Evolutionary conservation across 2,888 invertebrate species (phyloP).

Genomic region (Campoplex capitator): DNA sequence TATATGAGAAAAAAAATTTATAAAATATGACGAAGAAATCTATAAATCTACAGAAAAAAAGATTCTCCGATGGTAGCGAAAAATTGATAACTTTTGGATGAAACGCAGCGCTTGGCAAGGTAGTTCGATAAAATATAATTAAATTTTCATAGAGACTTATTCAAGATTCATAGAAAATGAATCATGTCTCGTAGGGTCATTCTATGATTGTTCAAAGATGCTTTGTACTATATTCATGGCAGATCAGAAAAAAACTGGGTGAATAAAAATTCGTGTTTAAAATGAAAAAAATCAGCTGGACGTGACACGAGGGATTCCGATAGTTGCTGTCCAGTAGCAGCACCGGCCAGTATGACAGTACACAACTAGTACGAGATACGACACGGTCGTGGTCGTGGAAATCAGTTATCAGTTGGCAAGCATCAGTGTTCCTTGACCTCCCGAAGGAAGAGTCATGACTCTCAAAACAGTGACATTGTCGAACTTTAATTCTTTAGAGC

Average conservation of each 20-base stretch:
- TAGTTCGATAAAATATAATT: not conserved
- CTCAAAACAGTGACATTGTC: slow-evolving; percentile 42
- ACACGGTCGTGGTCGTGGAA: not conserved
- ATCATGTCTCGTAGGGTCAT: not conserved
- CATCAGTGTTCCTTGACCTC: slow-evolving; percentile 60
- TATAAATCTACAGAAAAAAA: no score
- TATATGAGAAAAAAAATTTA: not conserved
- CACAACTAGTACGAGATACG: not conserved
- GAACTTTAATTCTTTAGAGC: slow-evolving; percentile 51
- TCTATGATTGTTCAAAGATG: not conserved
- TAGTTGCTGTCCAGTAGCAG: slow-evolving; percentile 41
- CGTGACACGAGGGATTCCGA: slow-evolving; percentile 2
- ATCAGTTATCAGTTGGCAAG: slow-evolving; percentile 16
- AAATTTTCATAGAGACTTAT: not conserved
- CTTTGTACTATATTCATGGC: not conserved
- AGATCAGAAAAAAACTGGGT: not conserved
- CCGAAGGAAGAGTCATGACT: slow-evolving; percentile 57
- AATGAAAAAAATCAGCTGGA: not conserved
- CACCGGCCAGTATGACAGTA: slow-evolving; percentile 44
- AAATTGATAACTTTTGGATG: not conserved
- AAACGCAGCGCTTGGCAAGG: not conserved
- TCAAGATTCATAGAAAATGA: not conserved
- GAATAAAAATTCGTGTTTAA: not conserved
- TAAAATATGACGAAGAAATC: not conserved
- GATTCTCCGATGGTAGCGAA: not conserved